phyloP scores from a whole-genome alignment of 2,888 invertebrate species.

The Cheilosia impressa region DNA sequence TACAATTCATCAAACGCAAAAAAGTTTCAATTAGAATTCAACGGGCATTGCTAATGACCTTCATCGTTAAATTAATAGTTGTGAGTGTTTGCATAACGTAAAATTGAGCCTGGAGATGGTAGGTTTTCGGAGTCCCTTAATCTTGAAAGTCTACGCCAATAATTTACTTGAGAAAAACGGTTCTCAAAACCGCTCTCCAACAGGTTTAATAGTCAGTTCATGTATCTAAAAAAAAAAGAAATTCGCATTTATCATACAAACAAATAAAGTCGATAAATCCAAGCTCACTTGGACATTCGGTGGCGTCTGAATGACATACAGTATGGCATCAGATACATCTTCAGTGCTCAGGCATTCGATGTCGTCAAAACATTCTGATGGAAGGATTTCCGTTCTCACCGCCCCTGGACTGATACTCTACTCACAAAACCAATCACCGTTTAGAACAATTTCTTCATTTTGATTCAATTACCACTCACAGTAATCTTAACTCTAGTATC shows the following conservation, averaged over 20 bases:
- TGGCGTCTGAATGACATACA: constrained; percentile 80
- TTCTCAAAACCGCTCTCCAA: constrained; percentile 75
- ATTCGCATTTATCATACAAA: background rate
- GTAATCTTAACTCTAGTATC: constrained; percentile 81
- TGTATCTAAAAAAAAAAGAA: constrained; percentile 54
- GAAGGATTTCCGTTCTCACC: constrained; percentile 82
- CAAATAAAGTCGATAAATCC: background rate
- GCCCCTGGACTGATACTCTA: constrained; percentile 82
- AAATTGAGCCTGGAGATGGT: too few species aligned
- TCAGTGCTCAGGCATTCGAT: constrained; percentile 79
- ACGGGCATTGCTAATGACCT: too few species aligned
- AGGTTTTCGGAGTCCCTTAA: too few species aligned
- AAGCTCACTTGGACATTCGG: constrained; percentile 80
- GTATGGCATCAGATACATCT: constrained; percentile 81
- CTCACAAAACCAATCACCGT: background rate
- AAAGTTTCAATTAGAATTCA: too few species aligned
- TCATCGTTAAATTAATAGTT: too few species aligned
- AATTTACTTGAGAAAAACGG: background rate
- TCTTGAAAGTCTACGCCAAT: too few species aligned
- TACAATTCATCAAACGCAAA: too few species aligned
- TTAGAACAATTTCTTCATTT: background rate
- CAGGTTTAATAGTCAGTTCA: constrained; percentile 77
- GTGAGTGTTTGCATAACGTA: too few species aligned
- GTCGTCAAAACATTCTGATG: constrained; percentile 78
- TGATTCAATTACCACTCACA: constrained; percentile 68